Percentiles rank a stretch among this genome's conserved stretches.
These are phyloP conservation scores for Eupithecia centaureata DNA, from an alignment of 2,888 invertebrate species.

Conservation along the genomic window DNA sequence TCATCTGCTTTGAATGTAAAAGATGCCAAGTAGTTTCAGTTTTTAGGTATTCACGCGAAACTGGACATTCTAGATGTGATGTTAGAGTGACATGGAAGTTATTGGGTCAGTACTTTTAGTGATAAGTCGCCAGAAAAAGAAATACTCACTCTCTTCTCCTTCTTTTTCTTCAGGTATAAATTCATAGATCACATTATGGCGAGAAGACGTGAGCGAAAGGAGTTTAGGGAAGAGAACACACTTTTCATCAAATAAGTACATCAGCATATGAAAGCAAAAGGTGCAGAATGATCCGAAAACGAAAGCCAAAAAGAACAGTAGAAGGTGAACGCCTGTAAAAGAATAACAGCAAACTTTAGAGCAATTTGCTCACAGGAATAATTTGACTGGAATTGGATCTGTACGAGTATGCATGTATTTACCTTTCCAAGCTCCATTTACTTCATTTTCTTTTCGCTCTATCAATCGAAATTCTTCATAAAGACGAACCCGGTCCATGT, in stretches of 20 bases:
- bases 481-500: conserved; percentile 56
- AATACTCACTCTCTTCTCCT: conserved; percentile 53
- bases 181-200: conserved; percentile 66
- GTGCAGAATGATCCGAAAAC: conserved; percentile 79
- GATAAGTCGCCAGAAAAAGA: background rate
- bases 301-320: conserved; percentile 75
- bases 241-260: conserved; percentile 77
- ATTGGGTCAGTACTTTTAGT: background rate
- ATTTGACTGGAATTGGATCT: too few relatives aligned
- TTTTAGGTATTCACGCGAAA: background rate
- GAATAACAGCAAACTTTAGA: background rate
- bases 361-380: background rate
- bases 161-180: conserved; percentile 60
- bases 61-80: background rate
- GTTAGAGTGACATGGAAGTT: background rate
- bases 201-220: conserved; percentile 58
- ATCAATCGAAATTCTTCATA: conserved; percentile 67
- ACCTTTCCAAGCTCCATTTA: conserved; percentile 75
- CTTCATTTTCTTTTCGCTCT: conserved; percentile 65
- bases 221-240: conserved; percentile 76
- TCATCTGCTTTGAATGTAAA: too few relatives aligned
- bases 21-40: too few relatives aligned
- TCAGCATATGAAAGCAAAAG: conserved; percentile 77
- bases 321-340: conserved; percentile 68
- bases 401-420: too few relatives aligned